Evolutionary conservation across 2,797 vertebrate genomes (phyloP), one percentile per base, ranked within the genome.

Genomic region (Lycodopsis pacificus): DNA sequence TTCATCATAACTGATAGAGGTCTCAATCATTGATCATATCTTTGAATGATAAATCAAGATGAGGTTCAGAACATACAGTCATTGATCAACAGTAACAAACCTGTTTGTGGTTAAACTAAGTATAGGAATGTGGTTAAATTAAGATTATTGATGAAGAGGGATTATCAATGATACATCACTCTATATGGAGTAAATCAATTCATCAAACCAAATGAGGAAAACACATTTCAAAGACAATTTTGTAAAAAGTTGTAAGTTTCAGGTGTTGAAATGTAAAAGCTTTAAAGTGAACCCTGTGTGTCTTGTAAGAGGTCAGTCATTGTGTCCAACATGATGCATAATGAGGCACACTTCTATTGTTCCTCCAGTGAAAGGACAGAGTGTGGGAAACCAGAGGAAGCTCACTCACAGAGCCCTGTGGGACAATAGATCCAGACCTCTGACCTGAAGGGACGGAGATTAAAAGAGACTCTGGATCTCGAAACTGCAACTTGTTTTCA

Each of bases 341-440:
- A 88, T 85, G 17, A 64, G 71, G 20, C 89, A 92, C 88, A 83
- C 89, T 82, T 86, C 79, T 70, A 73, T 92, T 92, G 85, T 87
- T 72, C 32, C 12, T 68, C 14, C 65, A 66, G 15, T 85, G 25
- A 80, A 71, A 78, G 66, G 72, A 71, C 63, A 76, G 38, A 81
- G 73, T 90, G 82, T 89, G 87, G 74, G 84, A 90, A 90, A 80
- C 76, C 62, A 76, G 57, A 73, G 69, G 63, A 88, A 75, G 48
- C 46, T 79, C 80, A 75, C 65, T 89, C 86, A 82, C 81, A 88
- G 79, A 86, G 76, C 36, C 48, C 61, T 46, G 25, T 15, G 62
- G 77, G 71, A 80, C 77, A 73, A 76, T 46, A 65, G 65, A 71
- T 56, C n/a, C 46, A 6, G 72, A 81, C 82, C 74, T 85, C 59